These are phyloP conservation scores for Platyscapa corneri DNA, from an alignment of 1,140 invertebrate genomes.

Conservation along the genomic window DNA sequence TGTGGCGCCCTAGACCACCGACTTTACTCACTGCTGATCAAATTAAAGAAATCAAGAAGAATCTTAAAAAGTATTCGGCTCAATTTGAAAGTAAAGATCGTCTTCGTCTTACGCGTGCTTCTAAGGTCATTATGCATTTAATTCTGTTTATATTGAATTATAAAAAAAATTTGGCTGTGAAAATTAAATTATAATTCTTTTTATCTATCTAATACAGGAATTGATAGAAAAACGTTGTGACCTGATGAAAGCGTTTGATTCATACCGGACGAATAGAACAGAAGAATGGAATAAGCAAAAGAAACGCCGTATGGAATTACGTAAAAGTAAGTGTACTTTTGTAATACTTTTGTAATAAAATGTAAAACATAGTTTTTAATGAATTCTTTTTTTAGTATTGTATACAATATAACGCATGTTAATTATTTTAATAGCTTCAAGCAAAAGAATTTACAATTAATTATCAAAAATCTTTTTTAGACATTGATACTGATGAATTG, in stretches of 20 bases:
- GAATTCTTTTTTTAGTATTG: no score
- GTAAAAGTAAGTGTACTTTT: conserved; percentile 83
- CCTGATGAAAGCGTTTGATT: conserved; percentile 91
- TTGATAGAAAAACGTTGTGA: conserved; percentile 94
- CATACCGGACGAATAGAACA: conserved; percentile 84
- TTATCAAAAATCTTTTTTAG: conserved; percentile 75
- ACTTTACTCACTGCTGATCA: conserved; percentile 87
- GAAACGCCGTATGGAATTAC: conserved; percentile 85
- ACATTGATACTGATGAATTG: conserved; percentile 93
- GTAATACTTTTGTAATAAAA: no score
- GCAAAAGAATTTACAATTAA: background rate
- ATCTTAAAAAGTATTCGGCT: conserved; percentile 96
- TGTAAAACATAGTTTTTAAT: no score
- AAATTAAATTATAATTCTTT: background rate
- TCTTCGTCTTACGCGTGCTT: conserved; percentile 92
- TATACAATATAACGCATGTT: no score
- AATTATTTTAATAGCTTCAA: background rate
- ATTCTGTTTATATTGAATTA: background rate
- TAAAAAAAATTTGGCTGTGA: no score
- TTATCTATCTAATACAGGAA: conserved; percentile 78
- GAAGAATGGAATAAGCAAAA: conserved; percentile 87
- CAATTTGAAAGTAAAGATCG: conserved; percentile 98
- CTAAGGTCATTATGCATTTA: conserved; percentile 80
- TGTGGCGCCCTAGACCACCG: conserved; percentile 96
- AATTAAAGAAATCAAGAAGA: conserved; percentile 97